These are phyloP conservation scores for Sebastes trivittatus DNA, from an alignment of 2,797 vertebrate genomes.

Conservation along the genomic window DNA sequence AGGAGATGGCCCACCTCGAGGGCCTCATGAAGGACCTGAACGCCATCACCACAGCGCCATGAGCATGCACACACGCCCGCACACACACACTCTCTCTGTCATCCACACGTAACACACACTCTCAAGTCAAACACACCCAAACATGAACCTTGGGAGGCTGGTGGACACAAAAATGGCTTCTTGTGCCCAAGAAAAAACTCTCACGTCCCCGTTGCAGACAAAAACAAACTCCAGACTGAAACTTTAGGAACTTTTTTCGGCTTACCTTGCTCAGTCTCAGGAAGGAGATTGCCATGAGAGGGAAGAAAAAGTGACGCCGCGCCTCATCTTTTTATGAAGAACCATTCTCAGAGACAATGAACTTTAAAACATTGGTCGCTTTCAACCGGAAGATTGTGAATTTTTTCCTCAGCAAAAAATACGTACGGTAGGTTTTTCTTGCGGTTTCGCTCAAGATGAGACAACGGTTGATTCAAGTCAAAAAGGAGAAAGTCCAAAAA, in stretches of 20 bases:
- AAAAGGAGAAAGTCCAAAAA: conserved; percentile 75
- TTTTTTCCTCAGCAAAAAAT: conserved; percentile 68
- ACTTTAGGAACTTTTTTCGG: conserved; percentile 65
- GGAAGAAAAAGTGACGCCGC: conserved; percentile 61
- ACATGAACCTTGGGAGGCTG: conserved; percentile 49
- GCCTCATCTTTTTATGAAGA: conserved; percentile 78
- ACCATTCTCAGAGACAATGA: conserved; percentile 77
- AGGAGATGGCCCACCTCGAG: conserved; percentile 99
- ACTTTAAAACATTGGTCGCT: conserved; percentile 69
- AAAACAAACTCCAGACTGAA: conserved; percentile 66
- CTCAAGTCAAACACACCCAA: conserved; percentile 48
- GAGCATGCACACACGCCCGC: conserved; percentile 67
- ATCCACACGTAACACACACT: conserved; percentile 26
- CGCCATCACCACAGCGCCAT: conserved; percentile 95
- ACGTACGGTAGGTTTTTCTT: conserved; percentile 18
- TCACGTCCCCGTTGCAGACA: conserved; percentile 35
- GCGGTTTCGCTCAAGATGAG: conserved; percentile 54
- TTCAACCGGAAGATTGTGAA: conserved; percentile 79
- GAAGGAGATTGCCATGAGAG: conserved; percentile 81
- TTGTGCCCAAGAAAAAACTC: conserved; percentile 43
- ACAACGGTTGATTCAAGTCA: conserved; percentile 59
- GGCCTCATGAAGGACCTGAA: conserved; percentile 99
- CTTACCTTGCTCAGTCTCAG: conserved; percentile 82
- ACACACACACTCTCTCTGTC: conserved; percentile 70
- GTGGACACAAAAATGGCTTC: conserved; percentile 64